Conservation (phyloP, 1,140 invertebrate genomes). For the Portunus trituberculatus region DNA sequence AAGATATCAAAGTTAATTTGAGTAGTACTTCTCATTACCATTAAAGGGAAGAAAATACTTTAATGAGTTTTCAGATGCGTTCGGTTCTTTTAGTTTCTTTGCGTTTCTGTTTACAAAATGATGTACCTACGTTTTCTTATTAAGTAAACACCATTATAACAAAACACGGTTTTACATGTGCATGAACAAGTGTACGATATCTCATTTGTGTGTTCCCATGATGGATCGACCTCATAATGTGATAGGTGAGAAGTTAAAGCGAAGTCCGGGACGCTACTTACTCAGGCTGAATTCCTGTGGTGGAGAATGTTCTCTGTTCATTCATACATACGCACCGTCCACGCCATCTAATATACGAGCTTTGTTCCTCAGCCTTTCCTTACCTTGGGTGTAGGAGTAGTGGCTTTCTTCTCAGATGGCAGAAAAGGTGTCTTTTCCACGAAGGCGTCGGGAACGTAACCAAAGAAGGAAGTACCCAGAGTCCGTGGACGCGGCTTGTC, state of each 20-base stretch:
- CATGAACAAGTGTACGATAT: background rate
- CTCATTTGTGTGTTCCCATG: too few relatives aligned
- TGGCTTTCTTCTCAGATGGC: constrained; percentile 77
- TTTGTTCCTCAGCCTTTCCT: background rate
- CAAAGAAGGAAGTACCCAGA: constrained; percentile 79
- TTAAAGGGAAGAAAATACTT: background rate
- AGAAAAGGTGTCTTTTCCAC: constrained; percentile 78
- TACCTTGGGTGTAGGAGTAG: constrained; percentile 49
- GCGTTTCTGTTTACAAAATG: background rate
- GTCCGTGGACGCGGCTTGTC: constrained; percentile 78
- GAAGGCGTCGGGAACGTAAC: constrained; percentile 79
- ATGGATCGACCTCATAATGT: too few relatives aligned
- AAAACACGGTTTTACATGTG: too few relatives aligned
- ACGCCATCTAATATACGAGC: background rate
- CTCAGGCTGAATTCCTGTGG: background rate
- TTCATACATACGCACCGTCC: background rate
- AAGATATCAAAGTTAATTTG: too few relatives aligned
- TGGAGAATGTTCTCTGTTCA: background rate
- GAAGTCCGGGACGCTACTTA: background rate
- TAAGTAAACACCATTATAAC: background rate
- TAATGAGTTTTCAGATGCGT: background rate
- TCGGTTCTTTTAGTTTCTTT: background rate
- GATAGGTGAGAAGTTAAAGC: too few relatives aligned
- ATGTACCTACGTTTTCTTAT: background rate
- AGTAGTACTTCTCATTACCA: too few relatives aligned